Conservation (phyloP, 2,888 invertebrate genomes). For the Aphodius granarius region DNA sequence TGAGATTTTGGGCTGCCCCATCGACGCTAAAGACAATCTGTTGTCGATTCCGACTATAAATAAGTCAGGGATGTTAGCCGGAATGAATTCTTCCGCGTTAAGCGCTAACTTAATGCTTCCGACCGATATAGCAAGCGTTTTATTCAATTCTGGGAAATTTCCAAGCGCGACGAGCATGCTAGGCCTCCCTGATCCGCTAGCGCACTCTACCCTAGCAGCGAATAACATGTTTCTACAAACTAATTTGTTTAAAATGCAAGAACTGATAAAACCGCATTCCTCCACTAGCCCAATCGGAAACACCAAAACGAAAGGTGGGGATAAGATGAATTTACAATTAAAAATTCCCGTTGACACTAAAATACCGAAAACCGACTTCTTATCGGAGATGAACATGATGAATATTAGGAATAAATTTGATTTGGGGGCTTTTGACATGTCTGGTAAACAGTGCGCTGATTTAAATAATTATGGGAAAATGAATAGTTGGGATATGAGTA, state of each 20-base stretch:
- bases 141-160: constrained; percentile 69
- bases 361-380: constrained; percentile 57
- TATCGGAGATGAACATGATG: constrained; percentile 59
- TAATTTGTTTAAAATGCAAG: constrained; percentile 70
- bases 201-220: constrained; percentile 73
- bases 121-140: constrained; percentile 66
- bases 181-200: constrained; percentile 75
- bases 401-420: constrained; percentile 57
- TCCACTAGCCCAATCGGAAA: constrained; percentile 56
- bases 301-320: constrained; percentile 29
- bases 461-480: constrained; percentile 56
- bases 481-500: constrained; percentile 48
- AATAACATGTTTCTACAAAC: constrained; percentile 79
- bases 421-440: constrained; percentile 52
- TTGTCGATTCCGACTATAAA: constrained; percentile 59
- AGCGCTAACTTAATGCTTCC: constrained; percentile 66
- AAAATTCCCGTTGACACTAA: constrained; percentile 50
- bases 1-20: constrained; percentile 73
- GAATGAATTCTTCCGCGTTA: constrained; percentile 48
- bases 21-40: constrained; percentile 67
- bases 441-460: constrained; percentile 51
- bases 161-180: constrained; percentile 63
- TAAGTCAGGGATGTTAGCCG: constrained; percentile 48
- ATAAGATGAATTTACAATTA: constrained; percentile 33
- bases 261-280: constrained; percentile 62